Evolutionary conservation across 2,797 vertebrate genomes (phyloP), one percentile per base, ranked within the genome.

Genomic region (Gadopsis bispinosus): DNA sequence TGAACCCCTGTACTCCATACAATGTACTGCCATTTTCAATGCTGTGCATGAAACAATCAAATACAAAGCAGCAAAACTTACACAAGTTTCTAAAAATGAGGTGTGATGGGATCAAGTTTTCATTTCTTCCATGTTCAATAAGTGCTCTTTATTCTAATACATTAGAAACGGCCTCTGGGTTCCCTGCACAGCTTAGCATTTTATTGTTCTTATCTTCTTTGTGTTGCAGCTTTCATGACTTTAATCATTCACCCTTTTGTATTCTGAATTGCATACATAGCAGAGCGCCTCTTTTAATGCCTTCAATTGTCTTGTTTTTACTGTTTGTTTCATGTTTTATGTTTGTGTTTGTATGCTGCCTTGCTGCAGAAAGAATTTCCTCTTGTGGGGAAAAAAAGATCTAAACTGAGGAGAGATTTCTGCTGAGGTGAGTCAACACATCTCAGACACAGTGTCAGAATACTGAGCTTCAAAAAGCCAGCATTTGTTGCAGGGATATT

Each of bases 1-100:
- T 17, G 19, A 61, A 82, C 61, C n/a, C 8, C 19, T 65, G 1
- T 20, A n/a, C 60, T 69, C 33, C 47, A 73, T 48, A 66, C 20
- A 51, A 11, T 45, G 37, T 54, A 26, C 11, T 54, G 51, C 11
- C 29, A 29, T 53, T 53, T 58, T 71, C 4, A 70, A 33, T 13
- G 10, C 65, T 29, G 11, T 11, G 8, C 19, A 14, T 17, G 14
- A 58, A 62, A 7, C 7, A 13, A 37, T 43, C 2, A 35, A 48
- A 71, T 0, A 51, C 5, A 67, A 61, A 41, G 22, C 12, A 45
- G n/a, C 26, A 7, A 4, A 26, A 63, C 16, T 5, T 26, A 12
- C 22, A 22, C 11, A 53, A n/a, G 50, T 22, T 53, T 53, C 10
- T 11, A 22, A 22, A 53, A 5, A 22, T 51, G 1, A n/a, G 1